Evolutionary conservation across 2,113 vertebrate genomes (phyloP), one percentile per base, ranked within the genome.

Genomic region (Silurus meridionalis): DNA sequence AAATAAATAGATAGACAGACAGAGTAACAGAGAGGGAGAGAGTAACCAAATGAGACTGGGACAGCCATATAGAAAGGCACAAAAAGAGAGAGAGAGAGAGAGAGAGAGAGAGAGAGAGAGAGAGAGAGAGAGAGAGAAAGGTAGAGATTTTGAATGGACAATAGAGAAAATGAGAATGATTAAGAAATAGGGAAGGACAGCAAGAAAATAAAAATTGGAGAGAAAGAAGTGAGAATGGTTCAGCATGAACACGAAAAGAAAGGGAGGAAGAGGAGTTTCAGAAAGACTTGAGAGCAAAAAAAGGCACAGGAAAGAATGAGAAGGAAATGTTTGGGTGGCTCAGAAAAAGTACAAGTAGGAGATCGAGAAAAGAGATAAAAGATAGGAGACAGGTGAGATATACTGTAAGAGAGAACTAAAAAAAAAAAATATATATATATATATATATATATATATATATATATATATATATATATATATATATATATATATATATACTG

Each of bases 91-190:
- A 71, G 58, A 80, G 37, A 63, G 58, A 52, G 48, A 64, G 13
- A 85, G 48, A 79, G 61, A 67, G 10, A 21, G 46, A 66, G 1
- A 50, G 19, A 66, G 50, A 14, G 3, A 84, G 10, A 50, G 3
- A 83, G 19, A 48, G 13, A 83, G 7, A 64, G 37, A 71, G 37
- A 60, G 37, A n/a, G 50, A 71, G 55, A 57, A 52, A 21, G 52
- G 52, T 91, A 90, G 90, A 91, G 91, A 89, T 89, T 90, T 89
- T 85, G 82, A 87, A 52, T 72, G 87, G 92, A 89, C 86, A 78
- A 52, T 25, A n/a, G 72, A 57, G 28, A 83, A 15, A 66, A 6
- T 77, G 69, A 87, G 86, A 60, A 63, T 71, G 53, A 71, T 46
- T 37, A 52, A 63, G 37, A 64, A 48, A 75, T n/a, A 77, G 37